Conservation (phyloP, 1,140 invertebrate species). For the Drosophila erecta region DNA sequence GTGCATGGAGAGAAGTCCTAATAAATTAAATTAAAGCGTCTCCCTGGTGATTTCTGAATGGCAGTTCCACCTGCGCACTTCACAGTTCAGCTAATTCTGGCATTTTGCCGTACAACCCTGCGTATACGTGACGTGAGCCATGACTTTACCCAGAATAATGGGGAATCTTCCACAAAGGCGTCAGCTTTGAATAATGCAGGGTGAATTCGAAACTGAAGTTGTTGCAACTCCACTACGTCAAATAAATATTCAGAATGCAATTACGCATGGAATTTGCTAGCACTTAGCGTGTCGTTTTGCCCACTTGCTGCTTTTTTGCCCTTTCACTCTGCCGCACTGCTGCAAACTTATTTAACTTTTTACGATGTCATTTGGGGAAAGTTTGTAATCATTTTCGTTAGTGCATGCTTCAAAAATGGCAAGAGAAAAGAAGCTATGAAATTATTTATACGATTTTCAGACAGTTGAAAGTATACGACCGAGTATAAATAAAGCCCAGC, state of each 20-base stretch:
- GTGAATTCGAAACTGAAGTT: background rate
- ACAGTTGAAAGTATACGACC: constrained; percentile 48
- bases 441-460: constrained; percentile 76
- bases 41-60: constrained; percentile 31
- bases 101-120: background rate
- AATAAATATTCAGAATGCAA: constrained; percentile 78
- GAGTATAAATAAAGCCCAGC: constrained; percentile 58
- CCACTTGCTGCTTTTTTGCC: constrained; percentile 15
- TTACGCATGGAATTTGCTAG: constrained; percentile 74
- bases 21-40: constrained; percentile 42
- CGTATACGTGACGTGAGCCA: constrained; percentile 15
- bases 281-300: constrained; percentile 65
- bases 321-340: constrained; percentile 1
- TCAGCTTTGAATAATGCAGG: constrained; percentile 2
- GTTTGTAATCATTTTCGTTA: constrained; percentile 80
- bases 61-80: constrained; percentile 9
- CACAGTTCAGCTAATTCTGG: constrained; percentile 10
- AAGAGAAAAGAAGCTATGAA: constrained; percentile 56
- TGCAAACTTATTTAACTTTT: constrained; percentile 77
- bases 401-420: constrained; percentile 68
- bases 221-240: constrained; percentile 15
- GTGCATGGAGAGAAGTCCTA: constrained; percentile 10
- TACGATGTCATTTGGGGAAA: constrained; percentile 75
- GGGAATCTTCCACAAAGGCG: background rate
- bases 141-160: background rate